Evolutionary conservation across 2,888 invertebrate genomes (phyloP), one percentile per base, ranked within the genome.

Genomic region (Mythimna loreyi): DNA sequence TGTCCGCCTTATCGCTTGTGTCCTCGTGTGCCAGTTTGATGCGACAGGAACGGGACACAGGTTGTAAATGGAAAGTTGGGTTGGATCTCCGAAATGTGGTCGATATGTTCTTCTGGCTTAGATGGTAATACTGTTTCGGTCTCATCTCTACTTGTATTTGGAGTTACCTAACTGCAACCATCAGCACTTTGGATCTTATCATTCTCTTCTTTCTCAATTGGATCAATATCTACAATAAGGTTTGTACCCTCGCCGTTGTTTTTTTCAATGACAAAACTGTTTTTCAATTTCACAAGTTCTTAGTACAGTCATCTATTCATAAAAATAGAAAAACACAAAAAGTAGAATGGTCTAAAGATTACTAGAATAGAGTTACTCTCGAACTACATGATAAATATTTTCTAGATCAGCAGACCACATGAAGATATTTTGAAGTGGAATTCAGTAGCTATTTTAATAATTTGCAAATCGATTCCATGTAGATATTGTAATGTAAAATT

Each of bases 1-100:
- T 83, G 85, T 85, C 84, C 85, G 84, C 82, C 85, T 86, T 89
- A 88, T 89, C 88, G 86, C 61, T 53, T 40, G 65, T 62, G 80
- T 65, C 78, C 75, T 75, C 67, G 71, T 79, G 79, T 68, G 65
- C 80, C 75, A 78, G 58, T 78, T 79, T 60, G 66, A 62, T 30
- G 67, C 45, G 47, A 68, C 73, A 71, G 75, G 78, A 72, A 70
- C 71, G 63, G 59, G 60, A 71, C 69, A 56, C 76, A 59, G 53
- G 53, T 72, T 73, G 47, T 63, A 69, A 70, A 70, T 70, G 72
- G 67, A 75, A 72, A 75, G 69, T 57, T 74, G 36, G 49, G 45
- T 63, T 30, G 21, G 6, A 43, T 50, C 21, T 59, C 55, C 59
- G 49, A 66, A 77, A 62, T 52, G 19, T 63, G 16, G 13, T 40